These are phyloP conservation scores for Spheniscus mendiculus DNA, from an alignment of 2,113 vertebrate species.

Conservation along the genomic window DNA sequence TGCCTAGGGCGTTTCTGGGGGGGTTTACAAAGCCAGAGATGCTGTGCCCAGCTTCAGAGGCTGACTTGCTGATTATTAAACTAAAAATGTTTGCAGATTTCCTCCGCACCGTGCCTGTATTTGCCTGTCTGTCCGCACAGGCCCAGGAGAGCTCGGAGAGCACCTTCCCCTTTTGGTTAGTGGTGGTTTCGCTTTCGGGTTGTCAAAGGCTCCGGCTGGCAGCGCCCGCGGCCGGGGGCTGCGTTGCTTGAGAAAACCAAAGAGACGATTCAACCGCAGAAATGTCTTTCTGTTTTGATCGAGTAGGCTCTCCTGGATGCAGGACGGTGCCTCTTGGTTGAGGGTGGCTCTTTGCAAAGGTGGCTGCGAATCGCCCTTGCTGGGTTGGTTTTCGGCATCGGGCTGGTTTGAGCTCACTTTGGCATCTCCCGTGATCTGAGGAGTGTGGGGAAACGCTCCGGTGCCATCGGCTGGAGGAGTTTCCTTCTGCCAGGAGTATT, in stretches of 20 bases:
- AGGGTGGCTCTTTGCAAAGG: background rate
- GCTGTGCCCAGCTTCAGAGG: fast-evolving
- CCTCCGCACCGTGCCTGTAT: fast-evolving
- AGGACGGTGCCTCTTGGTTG: background rate
- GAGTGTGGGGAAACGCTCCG: fast-evolving
- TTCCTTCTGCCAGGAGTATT: background rate
- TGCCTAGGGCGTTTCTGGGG: fast-evolving
- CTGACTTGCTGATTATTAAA: background rate
- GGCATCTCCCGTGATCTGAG: fast-evolving
- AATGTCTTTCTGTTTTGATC: background rate
- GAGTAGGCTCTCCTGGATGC: background rate
- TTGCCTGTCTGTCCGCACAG: background rate
- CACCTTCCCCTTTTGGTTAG: background rate
- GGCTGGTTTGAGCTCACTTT: background rate
- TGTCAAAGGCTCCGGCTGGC: background rate
- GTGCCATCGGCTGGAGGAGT: background rate
- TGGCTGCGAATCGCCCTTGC: background rate
- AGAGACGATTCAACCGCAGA: background rate
- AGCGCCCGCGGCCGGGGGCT: background rate
- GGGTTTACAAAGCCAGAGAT: fast-evolving
- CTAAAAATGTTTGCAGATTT: fast-evolving
- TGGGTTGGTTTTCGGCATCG: fast-evolving
- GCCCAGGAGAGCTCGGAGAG: background rate
- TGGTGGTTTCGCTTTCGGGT: background rate
- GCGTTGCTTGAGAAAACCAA: background rate